Evolutionary conservation across 2,888 invertebrate species (phyloP).

Genomic region (Mythimna albipuncta): DNA sequence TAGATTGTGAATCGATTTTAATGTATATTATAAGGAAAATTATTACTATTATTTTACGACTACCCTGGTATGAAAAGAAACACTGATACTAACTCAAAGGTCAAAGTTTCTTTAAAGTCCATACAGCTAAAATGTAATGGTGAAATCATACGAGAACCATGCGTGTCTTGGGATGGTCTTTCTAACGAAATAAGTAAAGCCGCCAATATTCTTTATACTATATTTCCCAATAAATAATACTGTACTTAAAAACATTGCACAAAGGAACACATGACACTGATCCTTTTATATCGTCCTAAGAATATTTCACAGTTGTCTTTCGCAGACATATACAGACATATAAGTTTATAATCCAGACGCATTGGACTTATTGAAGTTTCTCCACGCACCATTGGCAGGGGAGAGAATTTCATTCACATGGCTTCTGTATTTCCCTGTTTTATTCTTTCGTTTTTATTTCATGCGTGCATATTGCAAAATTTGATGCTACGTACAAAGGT

Average conservation of each 20-base stretch:
- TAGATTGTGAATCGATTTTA: too few species aligned
- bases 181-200: background rate
- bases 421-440: slow-evolving; percentile 78
- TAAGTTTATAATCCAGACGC: slow-evolving; percentile 82
- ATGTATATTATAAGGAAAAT: too few species aligned
- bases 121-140: too few species aligned
- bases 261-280: slow-evolving; percentile 23
- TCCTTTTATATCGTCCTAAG: slow-evolving; percentile 38
- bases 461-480: slow-evolving; percentile 38
- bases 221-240: slow-evolving; percentile 1
- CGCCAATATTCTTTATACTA: background rate
- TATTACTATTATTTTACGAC: too few species aligned
- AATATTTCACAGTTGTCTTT: slow-evolving; percentile 55
- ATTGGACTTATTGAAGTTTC: slow-evolving; percentile 77
- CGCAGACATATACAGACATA: slow-evolving; percentile 52
- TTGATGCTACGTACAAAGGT: slow-evolving; percentile 10
- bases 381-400: slow-evolving; percentile 82
- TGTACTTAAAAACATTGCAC: slow-evolving; percentile 8
- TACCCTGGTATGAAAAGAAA: too few species aligned
- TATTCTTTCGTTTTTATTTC: slow-evolving; percentile 60
- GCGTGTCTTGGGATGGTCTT: too few species aligned
- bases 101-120: too few species aligned
- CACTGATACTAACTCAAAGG: too few species aligned
- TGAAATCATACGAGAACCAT: too few species aligned
- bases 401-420: slow-evolving; percentile 75